These are phyloP conservation scores for Aselliscus stoliczkanus DNA, from an alignment of 2,797 vertebrate genomes.

Conservation along the genomic window DNA sequence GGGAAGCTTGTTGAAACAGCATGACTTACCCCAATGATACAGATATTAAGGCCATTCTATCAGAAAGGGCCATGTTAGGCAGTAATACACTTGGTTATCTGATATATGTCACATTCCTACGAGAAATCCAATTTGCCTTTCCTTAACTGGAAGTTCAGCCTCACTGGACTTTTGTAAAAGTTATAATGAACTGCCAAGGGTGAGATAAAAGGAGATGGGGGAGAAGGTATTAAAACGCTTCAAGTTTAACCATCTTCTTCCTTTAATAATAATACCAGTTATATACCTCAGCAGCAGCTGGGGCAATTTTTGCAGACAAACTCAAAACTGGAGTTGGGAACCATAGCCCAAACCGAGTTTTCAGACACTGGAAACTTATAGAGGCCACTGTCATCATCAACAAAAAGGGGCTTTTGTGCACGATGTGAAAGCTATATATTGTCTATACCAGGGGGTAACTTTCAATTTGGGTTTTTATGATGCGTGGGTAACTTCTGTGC, in stretches of 20 bases:
- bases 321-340: no score
- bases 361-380: not conserved
- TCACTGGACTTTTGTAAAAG: not conserved
- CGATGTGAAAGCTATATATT: rapidly evolving
- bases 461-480: not conserved
- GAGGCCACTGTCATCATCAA: rapidly evolving
- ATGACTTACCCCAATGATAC: not conserved
- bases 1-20: not conserved
- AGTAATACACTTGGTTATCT: not conserved
- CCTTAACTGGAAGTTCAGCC: not conserved
- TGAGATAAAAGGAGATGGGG: rapidly evolving
- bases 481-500: not conserved
- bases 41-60: not conserved
- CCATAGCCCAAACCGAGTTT: rapidly evolving
- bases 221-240: not conserved
- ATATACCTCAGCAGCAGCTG: rapidly evolving
- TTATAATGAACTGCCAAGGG: not conserved
- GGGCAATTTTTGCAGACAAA: not conserved
- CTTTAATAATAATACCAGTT: not conserved
- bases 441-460: no score
- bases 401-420: rapidly evolving
- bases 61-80: not conserved
- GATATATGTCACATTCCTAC: not conserved
- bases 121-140: not conserved
- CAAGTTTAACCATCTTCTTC: not conserved